Base-by-base conservation (phyloP, 2,113 vertebrate genomes). In the Spea bombifrons region DNA sequence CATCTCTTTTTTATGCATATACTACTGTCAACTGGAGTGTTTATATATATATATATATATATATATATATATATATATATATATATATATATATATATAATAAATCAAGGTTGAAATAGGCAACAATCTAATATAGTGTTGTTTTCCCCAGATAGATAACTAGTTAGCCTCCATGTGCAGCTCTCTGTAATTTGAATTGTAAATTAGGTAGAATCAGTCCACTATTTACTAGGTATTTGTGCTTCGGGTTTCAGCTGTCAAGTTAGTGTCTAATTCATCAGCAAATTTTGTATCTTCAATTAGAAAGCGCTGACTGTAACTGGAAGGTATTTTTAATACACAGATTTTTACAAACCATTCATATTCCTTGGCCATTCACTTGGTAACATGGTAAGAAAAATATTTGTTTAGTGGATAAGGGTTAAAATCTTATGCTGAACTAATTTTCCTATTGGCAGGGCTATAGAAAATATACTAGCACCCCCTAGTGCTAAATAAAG, bases 151-250 rank as follows among this genome's bases (percentile, higher is more conserved):
- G 10, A 7, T 3, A 53, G 10, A 53, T 53, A 53, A 8, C 50
- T 53, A 10, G 7, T 85, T 82, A 85, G 71, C 84, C 79, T 73
- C 82, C 8, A 84, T 85, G 82, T 75, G 79, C 82, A 73, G 82
- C 81, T 86, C 78, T 78, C 80, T 83, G 85, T 79, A 47, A 82
- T 85, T 84, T 84, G 83, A 85, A 83, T 88, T 87, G 83, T 75
- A 86, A 86, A 86, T 83, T 1, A 66, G 57, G 83, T 49, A 84
- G 80, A 86, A 73, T 71, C 78, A 85, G 84, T 84, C 81, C 75
- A 82, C 71, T 81, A 16, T 85, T 85, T 82, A 83, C 81, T 75
- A 71, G 76, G 82, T 80, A 83, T 87, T 86, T 86, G 74, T 78
- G 85, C 82, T 86, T 84, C 55, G 5, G n/a, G 12, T 83, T 79